Evolutionary conservation across 2,113 vertebrate genomes (phyloP), one percentile per base, ranked within the genome.

Genomic region (Nettapus auritus): DNA sequence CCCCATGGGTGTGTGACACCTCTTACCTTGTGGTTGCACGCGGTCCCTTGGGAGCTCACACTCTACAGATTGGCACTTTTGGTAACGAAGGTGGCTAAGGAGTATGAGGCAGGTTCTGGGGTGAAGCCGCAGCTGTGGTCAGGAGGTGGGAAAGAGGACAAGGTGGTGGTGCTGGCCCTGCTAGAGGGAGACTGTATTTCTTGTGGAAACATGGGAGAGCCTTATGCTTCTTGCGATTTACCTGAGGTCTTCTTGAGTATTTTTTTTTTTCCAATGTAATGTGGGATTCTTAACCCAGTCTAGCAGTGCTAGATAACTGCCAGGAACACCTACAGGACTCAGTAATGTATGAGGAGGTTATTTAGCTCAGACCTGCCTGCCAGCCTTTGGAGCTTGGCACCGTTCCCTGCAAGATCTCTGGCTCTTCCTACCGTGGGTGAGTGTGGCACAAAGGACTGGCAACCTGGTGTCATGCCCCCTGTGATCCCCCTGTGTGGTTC

Each of bases 331-430:
- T 77, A 31, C 56, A 78, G 66, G 80, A 81, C 22, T 83, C 59
- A 56, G 44, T 77, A 31, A 74, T 86, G 50, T 20, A 15, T 19
- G 34, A 93, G 48, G 36, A 76, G 40, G n/a, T 40, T 91, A 13
- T 88, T 93, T 42, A 76, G 50, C 40, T 86, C 63, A 36, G 1
- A 11, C 46, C 34, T 88, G 66, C 42, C 70, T 53, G 66, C 40
- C 68, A 9, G 69, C 92, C 55, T 11, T 64, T 86, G 90, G 68
- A 92, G 55, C 25, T 92, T 93, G 88, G 94, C 86, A 57, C 28
- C 36, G 53, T 62, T 94, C 80, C 66, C 48, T 56, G 0, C 5
- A n/a, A 63, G 52, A 75, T 90, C 36, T 62, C 73, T 56, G 76
- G 14, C 60, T 93, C 42, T 91, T 92, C 62, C 83, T 76, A 3